phyloP scores from a whole-genome alignment of 2,888 invertebrate genomes.

The Phyto melanocephala region DNA sequence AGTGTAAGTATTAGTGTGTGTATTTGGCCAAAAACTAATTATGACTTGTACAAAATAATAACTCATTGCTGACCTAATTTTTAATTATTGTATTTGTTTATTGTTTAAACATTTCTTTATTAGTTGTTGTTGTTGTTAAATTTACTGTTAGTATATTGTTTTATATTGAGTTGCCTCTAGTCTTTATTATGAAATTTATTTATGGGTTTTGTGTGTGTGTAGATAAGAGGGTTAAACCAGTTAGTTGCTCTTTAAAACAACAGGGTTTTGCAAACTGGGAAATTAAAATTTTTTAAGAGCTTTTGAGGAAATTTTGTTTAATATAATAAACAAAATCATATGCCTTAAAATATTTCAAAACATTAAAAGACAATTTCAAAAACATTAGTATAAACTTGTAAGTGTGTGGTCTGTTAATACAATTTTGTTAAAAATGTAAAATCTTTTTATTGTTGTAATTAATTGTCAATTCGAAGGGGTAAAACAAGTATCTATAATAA shows the following conservation, averaged over 20 bases:
- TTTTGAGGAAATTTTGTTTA: no score
- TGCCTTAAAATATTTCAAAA: no score
- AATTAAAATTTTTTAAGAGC: not conserved
- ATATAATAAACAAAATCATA: no score
- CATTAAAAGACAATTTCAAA: no score
- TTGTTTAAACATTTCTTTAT: not conserved
- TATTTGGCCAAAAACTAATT: slow-evolving; percentile 30
- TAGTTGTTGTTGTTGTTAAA: not conserved
- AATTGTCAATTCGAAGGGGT: no score
- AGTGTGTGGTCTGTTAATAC: no score
- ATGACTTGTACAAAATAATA: slow-evolving; percentile 33
- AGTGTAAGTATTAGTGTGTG: not conserved
- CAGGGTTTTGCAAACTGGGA: not conserved
- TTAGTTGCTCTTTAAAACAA: not conserved
- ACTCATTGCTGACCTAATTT: slow-evolving; percentile 50
- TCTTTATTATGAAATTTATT: slow-evolving; percentile 1
- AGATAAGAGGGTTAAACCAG: not conserved
- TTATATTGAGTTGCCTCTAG: not conserved
- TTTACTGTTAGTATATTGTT: not conserved
- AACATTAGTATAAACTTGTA: no score
- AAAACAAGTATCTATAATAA: no score
- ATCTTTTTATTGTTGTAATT: no score
- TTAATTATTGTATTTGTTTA: slow-evolving; percentile 25
- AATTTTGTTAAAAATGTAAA: no score
- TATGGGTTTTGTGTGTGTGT: not conserved